phyloP scores from a whole-genome alignment of 2,113 vertebrate species.

The Pelobates fuscus region DNA sequence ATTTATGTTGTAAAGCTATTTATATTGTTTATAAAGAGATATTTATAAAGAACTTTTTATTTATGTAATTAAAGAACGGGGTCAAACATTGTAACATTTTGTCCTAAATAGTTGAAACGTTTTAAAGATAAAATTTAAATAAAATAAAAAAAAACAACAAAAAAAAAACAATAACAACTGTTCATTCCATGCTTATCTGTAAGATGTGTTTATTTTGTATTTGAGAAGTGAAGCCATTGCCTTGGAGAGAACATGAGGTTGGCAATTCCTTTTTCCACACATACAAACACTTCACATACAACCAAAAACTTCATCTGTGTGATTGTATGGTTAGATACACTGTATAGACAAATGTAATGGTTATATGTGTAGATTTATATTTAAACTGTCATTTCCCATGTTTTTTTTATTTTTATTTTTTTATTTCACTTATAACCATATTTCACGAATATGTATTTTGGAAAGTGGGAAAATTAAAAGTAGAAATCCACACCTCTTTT shows the following conservation, averaged over 20 bases:
- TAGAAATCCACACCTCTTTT: too few relatives aligned
- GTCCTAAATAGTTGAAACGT: slow-evolving; percentile 71
- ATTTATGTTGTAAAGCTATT: slow-evolving; percentile 89
- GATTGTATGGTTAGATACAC: too few relatives aligned
- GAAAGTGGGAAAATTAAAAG: too few relatives aligned
- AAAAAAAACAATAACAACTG: slow-evolving; percentile 30
- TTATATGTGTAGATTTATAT: too few relatives aligned
- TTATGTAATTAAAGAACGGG: slow-evolving; percentile 83
- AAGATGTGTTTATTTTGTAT: slow-evolving; percentile 71
- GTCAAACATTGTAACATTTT: slow-evolving; percentile 75
- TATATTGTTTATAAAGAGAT: slow-evolving; percentile 88
- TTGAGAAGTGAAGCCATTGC: not conserved
- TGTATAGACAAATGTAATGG: too few relatives aligned
- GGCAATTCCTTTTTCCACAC: not conserved
- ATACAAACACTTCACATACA: not conserved
- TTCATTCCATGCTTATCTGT: slow-evolving; percentile 64
- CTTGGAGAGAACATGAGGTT: not conserved
- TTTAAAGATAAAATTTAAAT: slow-evolving; percentile 63
- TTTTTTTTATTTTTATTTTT: too few relatives aligned
- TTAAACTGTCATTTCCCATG: too few relatives aligned
- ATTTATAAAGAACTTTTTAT: slow-evolving; percentile 83
- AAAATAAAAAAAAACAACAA: too few relatives aligned
- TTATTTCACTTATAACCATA: too few relatives aligned
- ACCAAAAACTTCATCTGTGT: too few relatives aligned
- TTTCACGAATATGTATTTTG: too few relatives aligned